Conservation (phyloP, 2,888 invertebrate species). For the Tuta absoluta region DNA sequence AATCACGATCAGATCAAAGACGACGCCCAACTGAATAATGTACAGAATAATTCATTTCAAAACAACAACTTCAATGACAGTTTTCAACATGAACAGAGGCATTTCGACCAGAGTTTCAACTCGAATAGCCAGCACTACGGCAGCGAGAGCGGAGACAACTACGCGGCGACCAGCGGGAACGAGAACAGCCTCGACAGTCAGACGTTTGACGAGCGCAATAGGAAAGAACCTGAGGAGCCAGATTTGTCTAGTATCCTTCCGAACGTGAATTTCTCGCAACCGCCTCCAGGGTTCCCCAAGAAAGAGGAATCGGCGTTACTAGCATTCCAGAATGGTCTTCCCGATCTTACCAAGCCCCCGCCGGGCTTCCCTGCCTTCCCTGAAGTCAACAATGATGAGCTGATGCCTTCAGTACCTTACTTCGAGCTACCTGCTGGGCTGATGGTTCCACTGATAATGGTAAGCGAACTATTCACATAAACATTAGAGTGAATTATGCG, state of each 20-base stretch:
- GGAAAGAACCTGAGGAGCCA: constrained; percentile 57
- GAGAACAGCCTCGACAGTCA: constrained; percentile 77
- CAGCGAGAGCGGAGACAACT: constrained; percentile 72
- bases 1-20: constrained; percentile 62
- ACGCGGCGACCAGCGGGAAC: constrained; percentile 71
- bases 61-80: constrained; percentile 62
- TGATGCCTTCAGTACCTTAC: constrained; percentile 95
- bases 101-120: constrained; percentile 63
- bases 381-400: constrained; percentile 83
- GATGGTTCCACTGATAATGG: constrained; percentile 98
- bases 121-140: constrained; percentile 63
- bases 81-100: constrained; percentile 51
- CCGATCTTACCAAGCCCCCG: constrained; percentile 93
- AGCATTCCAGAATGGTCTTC: constrained; percentile 83
- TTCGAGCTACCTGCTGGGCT: constrained; percentile 98
- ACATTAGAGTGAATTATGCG: constrained; percentile 24
- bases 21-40: constrained; percentile 54
- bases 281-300: constrained; percentile 71
- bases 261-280: constrained; percentile 74
- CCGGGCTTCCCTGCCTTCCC: constrained; percentile 86
- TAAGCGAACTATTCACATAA: constrained; percentile 54
- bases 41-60: constrained; percentile 58
- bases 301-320: constrained; percentile 52
- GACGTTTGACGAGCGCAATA: constrained; percentile 60
- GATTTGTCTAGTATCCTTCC: constrained; percentile 67